Evolutionary conservation across 2,113 vertebrate species (phyloP).

Genomic region (Microtus richardsoni): DNA sequence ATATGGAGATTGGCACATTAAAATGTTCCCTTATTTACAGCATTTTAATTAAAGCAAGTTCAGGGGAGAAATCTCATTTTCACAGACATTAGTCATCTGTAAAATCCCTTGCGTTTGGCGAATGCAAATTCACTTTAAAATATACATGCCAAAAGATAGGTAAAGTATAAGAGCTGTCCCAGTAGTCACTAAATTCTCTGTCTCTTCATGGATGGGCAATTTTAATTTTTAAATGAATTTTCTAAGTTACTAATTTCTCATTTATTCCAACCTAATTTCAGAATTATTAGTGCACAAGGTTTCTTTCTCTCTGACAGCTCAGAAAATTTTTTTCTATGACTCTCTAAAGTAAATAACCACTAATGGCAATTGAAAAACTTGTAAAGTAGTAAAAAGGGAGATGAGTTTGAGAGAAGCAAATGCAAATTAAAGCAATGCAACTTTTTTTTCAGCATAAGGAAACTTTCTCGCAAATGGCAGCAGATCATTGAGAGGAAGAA

Average conservation of each 20-base stretch:
- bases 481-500: background rate
- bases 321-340: background rate
- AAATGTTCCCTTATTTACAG: constrained; percentile 62
- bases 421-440: background rate
- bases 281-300: constrained; percentile 55
- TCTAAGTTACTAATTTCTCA: constrained; percentile 70
- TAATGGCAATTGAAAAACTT: background rate
- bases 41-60: constrained; percentile 75
- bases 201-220: constrained; percentile 56
- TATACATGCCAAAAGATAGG: constrained; percentile 49
- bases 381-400: background rate
- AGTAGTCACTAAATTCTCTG: constrained; percentile 53
- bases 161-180: constrained; percentile 21
- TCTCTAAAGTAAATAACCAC: background rate
- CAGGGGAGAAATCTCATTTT: constrained; percentile 78
- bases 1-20: constrained; percentile 49
- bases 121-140: constrained; percentile 72
- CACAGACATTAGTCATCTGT: constrained; percentile 74
- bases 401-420: constrained; percentile 1
- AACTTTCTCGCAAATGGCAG: constrained; percentile 12
- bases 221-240: constrained; percentile 69
- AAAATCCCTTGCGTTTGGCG: constrained; percentile 57
- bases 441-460: background rate
- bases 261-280: constrained; percentile 70
- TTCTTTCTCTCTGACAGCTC: constrained; percentile 36